phyloP scores from a whole-genome alignment of 2,113 vertebrate genomes.

The Orycteropus afer region DNA sequence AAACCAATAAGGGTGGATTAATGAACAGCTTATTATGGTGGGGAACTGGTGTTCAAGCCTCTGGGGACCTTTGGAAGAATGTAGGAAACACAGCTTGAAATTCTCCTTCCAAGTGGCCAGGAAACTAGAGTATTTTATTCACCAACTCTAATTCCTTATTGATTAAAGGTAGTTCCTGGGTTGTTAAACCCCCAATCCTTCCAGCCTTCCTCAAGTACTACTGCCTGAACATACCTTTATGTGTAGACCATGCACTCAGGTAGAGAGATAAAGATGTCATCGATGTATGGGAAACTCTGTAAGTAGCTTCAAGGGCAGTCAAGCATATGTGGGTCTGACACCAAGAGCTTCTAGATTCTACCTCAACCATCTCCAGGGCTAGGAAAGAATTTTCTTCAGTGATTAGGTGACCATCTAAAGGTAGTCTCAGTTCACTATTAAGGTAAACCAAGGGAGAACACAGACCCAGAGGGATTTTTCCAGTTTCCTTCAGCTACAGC shows the following conservation, averaged over 20 bases:
- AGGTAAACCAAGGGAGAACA: not conserved
- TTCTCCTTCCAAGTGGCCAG: not conserved
- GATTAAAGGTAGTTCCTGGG: not conserved
- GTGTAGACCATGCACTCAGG: not conserved
- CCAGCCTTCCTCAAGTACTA: not conserved
- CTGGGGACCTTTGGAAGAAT: not conserved
- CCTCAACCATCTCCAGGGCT: not conserved
- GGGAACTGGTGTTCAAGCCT: too few relatives aligned
- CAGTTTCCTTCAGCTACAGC: not conserved
- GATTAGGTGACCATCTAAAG: not conserved
- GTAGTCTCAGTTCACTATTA: not conserved
- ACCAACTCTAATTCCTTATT: not conserved
- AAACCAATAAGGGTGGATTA: not conserved
- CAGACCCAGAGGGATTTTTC: not conserved
- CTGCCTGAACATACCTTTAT: not conserved
- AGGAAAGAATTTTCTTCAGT: not conserved
- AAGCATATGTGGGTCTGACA: not conserved
- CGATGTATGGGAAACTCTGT: not conserved
- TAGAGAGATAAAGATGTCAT: not conserved
- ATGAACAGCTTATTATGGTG: not conserved
- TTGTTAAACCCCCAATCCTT: not conserved
- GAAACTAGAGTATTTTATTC: not conserved
- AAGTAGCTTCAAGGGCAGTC: not conserved
- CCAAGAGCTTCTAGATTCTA: not conserved
- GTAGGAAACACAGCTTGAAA: not conserved